Base-by-base conservation (phyloP, 2,113 vertebrate genomes). In the Syngnathoides biaculeatus region DNA sequence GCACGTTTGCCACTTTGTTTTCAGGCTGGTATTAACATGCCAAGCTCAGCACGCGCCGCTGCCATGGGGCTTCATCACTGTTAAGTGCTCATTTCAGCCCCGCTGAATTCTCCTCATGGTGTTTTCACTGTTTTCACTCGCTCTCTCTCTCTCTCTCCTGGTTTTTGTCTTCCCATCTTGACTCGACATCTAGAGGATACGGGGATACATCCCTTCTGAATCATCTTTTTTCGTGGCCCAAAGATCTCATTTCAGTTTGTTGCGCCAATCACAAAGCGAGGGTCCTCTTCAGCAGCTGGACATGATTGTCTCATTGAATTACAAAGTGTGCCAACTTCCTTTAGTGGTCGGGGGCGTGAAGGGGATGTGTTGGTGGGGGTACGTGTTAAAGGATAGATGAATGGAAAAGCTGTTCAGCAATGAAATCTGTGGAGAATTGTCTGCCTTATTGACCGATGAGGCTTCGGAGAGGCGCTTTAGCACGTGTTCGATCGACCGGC, bases 51-150 rank as follows among this genome's bases (percentile, higher is more conserved):
- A 67, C 82, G 82, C 82, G 15, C 12, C 9, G n/a, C 60, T 73
- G 50, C 78, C 74, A 63, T 48, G 82, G 83, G 84, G 81, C 82
- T 85, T 87, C 84, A 88, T 90, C 88, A 90, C 78, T 86, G 88
- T 86, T 90, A 90, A 90, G 88, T 88, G 86, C 86, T 89, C 88
- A 85, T 88, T 89, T 81, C 83, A 80, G 64, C 86, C 78, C 77
- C 10, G 57, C 83, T 89, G 84, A 84, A 89, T 88, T 84, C 73
- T 74, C 77, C 63, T 79, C 72, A 75, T 66, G 40, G 39, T 73
- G 73, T 79, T 73, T 81, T 84, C 55, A 72, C 67, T 17, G 56
- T 67, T 73, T 10, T 72, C 61, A 60, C 8, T 17, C 73, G 24
- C 59, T 22, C 22, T 58, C 60, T 0, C 5, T 71, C 47, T 57